Evolutionary conservation across 2,113 vertebrate genomes (phyloP).

Genomic region (Monarcha castaneiventris): DNA sequence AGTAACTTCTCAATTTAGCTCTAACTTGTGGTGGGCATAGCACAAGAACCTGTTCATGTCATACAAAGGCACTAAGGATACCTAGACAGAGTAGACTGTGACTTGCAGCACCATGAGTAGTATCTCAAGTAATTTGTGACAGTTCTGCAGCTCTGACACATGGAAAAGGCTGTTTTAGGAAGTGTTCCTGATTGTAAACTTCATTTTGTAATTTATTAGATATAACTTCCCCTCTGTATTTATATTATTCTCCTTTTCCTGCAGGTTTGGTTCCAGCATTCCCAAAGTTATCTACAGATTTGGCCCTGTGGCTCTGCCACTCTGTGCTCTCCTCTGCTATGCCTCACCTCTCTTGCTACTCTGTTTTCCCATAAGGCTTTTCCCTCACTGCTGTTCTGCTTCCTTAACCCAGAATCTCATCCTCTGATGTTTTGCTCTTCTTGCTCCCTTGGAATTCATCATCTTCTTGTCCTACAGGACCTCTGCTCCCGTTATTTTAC

Average conservation of each 20-base stretch:
- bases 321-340: not conserved
- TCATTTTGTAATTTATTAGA: not conserved
- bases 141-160: not conserved
- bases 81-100: not conserved
- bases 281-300: not conserved
- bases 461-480: slow-evolving; percentile 53
- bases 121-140: not conserved
- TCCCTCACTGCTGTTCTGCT: slow-evolving; percentile 15
- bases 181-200: not conserved
- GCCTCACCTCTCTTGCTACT: slow-evolving; percentile 19
- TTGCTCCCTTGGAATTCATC: slow-evolving; percentile 46
- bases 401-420: slow-evolving; percentile 18
- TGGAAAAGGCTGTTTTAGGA: not conserved
- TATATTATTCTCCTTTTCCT: not conserved
- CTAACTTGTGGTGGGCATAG: not conserved
- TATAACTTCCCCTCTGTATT: not conserved
- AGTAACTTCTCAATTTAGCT: not conserved
- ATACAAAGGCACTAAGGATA: not conserved
- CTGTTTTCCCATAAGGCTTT: slow-evolving; percentile 6
- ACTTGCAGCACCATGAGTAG: not conserved
- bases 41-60: not conserved
- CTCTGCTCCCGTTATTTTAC: slow-evolving; percentile 20
- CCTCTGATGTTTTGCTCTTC: slow-evolving; percentile 15
- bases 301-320: not conserved
- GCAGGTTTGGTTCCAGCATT: not conserved